These are phyloP conservation scores for Carettochelys insculpta DNA, from an alignment of 2,113 vertebrate species.

Conservation along the genomic window DNA sequence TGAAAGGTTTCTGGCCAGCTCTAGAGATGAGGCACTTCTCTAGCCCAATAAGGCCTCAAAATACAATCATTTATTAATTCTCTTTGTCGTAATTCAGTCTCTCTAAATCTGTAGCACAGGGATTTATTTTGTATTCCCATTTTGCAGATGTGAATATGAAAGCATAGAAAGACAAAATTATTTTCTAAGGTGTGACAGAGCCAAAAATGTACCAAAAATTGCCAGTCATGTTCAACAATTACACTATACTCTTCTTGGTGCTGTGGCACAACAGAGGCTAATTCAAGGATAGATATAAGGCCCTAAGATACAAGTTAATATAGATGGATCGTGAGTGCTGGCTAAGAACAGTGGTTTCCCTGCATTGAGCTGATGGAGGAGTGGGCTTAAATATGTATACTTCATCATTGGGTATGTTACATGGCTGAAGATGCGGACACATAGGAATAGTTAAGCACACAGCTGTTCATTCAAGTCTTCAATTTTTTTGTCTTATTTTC, in stretches of 20 bases:
- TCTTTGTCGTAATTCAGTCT: background rate
- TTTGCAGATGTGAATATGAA: constrained; percentile 14
- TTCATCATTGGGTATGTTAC: background rate
- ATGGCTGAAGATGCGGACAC: background rate
- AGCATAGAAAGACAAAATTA: background rate
- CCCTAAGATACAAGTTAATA: background rate
- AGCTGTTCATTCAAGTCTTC: background rate
- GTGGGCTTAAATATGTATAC: background rate
- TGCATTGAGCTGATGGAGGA: background rate
- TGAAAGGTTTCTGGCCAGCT: background rate
- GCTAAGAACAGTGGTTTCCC: too few relatives aligned
- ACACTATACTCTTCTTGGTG: background rate
- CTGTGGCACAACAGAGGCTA: background rate
- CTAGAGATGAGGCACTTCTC: background rate
- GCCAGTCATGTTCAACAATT: background rate
- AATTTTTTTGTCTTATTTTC: background rate
- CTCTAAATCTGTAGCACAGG: background rate
- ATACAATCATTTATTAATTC: background rate
- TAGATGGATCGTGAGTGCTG: too few relatives aligned
- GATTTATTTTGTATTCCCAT: background rate
- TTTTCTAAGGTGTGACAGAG: background rate
- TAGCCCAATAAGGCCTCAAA: background rate
- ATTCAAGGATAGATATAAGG: background rate
- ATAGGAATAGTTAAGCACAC: background rate
- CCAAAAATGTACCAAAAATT: background rate